Base-by-base conservation (phyloP, 2,797 vertebrate genomes). In the Sebastes minor region DNA sequence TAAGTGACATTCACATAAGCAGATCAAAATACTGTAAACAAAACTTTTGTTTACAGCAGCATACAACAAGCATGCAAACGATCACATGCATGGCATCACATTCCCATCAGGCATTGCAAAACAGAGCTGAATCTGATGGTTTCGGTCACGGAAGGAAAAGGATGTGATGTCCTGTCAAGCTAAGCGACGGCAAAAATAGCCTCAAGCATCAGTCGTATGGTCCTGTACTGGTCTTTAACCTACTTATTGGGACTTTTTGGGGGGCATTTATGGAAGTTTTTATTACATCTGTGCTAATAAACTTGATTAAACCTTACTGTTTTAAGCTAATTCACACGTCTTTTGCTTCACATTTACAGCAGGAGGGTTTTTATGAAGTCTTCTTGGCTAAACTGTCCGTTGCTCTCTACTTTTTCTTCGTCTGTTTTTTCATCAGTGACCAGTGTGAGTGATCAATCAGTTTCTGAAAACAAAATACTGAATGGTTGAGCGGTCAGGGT, bases 1-100 rank as follows among this genome's bases (percentile, higher is more conserved):
- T 20, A 60, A 71, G 8, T 1, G 53, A 70, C 59, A 65, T 60
- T 66, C 28, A 65, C 20, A 42, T 8, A 38, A 27, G 55, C 70
- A 62, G 11, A 69, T 64, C 13, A 68, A 33, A 62, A 66, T 5
- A 78, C 27, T n/a, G 25, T 28, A 49, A 25, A 57, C 38, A 70
- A 52, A 52, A 32, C 35, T 20, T 71, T 25, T 61, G 22, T 53
- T 71, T 16, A 65, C 18, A 6, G 52, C 55, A 62, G 49, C 18
- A n/a, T 52, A 52, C 20, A 62, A 65, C 23, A 80, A 23, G 35
- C 52, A 71, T 66, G 57, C 63, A 84, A 27, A 78, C 16, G 46
- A 49, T 85, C 82, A 84, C 84, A 84, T 87, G 88, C 71, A 78
- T 12, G 14, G 32, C 66, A 65, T 84, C 70, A 72, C 69, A 82